A percentile compares a stretch with the other conserved stretches of the same genome.
Conservation (phyloP, 2,113 vertebrate species). For the Labrus mixtus region DNA sequence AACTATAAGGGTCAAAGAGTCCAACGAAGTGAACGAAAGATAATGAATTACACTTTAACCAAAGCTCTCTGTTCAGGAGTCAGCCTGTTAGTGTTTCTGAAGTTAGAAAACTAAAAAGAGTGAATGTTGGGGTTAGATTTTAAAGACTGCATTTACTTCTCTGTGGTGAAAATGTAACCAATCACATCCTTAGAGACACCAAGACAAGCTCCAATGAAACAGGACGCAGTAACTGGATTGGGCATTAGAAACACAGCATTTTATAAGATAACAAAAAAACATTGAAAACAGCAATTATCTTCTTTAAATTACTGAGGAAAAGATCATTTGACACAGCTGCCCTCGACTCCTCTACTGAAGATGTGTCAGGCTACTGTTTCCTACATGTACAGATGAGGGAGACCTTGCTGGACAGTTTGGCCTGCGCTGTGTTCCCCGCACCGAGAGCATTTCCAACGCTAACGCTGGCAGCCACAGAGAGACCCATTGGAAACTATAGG, state of each 20-base stretch:
- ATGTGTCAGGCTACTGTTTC: slow-evolving; percentile 13
- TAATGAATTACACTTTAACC: neutral
- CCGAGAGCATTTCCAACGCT: slow-evolving; percentile 89
- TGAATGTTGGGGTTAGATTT: neutral
- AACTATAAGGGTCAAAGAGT: neutral
- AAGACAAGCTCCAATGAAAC: slow-evolving; percentile 77
- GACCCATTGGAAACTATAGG: slow-evolving; percentile 86
- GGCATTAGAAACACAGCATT: slow-evolving; percentile 26
- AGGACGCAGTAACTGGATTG: slow-evolving; percentile 79
- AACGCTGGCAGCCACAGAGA: slow-evolving; percentile 86
- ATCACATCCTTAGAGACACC: slow-evolving; percentile 81
- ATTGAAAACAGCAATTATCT: neutral
- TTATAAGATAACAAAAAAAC: neutral
- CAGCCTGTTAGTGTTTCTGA: neutral
- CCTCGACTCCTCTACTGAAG: neutral
- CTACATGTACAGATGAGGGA: slow-evolving; percentile 84
- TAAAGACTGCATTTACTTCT: slow-evolving; percentile 80
- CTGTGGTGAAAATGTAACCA: slow-evolving; percentile 88
- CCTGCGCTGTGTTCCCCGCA: slow-evolving; percentile 84
- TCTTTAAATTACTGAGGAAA: too few relatives aligned
- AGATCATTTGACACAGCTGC: too few relatives aligned
- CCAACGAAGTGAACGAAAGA: slow-evolving; percentile 22
- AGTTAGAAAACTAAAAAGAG: neutral
- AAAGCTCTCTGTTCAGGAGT: neutral
- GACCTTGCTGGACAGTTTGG: slow-evolving; percentile 82